Conservation (phyloP, 1,140 invertebrate genomes). For the Cyrtorhinus lividipennis region DNA sequence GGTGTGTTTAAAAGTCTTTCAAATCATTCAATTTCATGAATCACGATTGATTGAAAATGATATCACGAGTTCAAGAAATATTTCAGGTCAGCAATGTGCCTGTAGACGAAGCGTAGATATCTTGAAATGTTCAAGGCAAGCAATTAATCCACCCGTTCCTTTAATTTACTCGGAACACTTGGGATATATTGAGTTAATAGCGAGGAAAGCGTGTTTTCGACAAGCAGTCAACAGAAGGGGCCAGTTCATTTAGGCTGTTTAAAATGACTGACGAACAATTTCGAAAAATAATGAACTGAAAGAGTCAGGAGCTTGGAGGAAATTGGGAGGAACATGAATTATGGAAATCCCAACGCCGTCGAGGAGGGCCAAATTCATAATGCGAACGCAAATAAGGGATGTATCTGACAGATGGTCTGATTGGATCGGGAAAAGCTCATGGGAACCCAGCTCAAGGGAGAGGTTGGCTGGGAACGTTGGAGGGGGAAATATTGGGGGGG, state of each 20-base stretch:
- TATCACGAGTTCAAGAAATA: no score
- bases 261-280: conserved; percentile 1
- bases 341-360: background rate
- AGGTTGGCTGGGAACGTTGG: no score
- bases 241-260: background rate
- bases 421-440: background rate
- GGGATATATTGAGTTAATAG: background rate
- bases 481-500: no score
- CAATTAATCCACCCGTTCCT: no score
- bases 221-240: background rate
- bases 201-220: background rate
- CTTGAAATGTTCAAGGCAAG: no score
- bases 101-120: no score
- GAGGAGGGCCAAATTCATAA: conserved; percentile 10
- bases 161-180: no score
- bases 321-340: background rate
- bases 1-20: no score
- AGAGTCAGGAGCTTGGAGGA: background rate
- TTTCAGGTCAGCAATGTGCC: no score
- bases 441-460: no score
- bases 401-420: conserved; percentile 3
- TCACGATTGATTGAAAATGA: no score
- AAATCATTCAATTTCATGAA: no score
- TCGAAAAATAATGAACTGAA: background rate
- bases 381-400: background rate